A percentile compares a stretch with the other conserved stretches of the same genome.
phyloP scores from a whole-genome alignment of 2,888 invertebrate species.

The Panzeria rudis region DNA sequence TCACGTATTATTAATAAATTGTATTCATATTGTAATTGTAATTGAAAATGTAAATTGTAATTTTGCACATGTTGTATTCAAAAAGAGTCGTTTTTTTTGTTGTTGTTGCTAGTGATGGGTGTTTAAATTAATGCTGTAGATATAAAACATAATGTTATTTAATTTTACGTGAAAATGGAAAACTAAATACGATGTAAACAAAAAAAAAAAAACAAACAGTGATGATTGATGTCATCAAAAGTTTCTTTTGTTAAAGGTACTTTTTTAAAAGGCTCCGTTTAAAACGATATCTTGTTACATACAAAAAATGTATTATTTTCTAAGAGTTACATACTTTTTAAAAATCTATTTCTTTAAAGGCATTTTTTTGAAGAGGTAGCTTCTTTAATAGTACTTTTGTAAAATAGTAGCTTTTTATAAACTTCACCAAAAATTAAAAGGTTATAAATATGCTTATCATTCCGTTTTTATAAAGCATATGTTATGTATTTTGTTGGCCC shows the following conservation, averaged over 20 bases:
- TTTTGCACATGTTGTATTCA: conserved; percentile 31
- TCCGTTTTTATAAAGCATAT: no score
- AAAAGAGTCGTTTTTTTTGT: conserved; percentile 1
- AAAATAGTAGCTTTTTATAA: no score
- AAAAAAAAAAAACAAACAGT: no score
- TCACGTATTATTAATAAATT: conserved; percentile 58
- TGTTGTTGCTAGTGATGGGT: not conserved
- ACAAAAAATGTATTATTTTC: not conserved
- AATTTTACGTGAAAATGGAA: not conserved
- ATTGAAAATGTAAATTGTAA: conserved; percentile 40
- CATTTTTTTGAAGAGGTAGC: not conserved
- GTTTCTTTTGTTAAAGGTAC: conserved; percentile 5
- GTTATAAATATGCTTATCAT: no score
- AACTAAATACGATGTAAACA: no score
- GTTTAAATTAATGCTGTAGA: conserved; percentile 16
- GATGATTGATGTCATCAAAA: no score
- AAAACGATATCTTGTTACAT: not conserved
- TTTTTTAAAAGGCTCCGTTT: not conserved
- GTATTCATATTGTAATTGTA: conserved; percentile 40
- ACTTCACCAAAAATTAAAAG: no score
- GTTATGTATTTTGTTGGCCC: no score
- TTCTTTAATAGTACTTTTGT: no score
- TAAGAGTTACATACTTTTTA: not conserved
- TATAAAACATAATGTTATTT: conserved; percentile 21
- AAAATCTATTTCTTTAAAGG: not conserved